Conservation (phyloP, 2,888 invertebrate genomes). For the Fabriciana adippe region DNA sequence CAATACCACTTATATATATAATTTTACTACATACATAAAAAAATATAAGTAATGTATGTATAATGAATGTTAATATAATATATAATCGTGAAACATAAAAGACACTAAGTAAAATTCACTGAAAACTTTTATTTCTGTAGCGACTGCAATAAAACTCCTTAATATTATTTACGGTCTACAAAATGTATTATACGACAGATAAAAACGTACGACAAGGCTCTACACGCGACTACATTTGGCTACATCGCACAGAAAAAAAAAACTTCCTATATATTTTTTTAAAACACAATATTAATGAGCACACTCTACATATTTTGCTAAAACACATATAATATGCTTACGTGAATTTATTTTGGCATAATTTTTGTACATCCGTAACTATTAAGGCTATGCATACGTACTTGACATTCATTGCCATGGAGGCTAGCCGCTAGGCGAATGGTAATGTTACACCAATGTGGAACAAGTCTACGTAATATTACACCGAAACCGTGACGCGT, state of each 20-base stretch:
- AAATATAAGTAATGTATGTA: too few species aligned
- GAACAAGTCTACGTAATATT: constrained; percentile 26
- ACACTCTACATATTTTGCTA: too few species aligned
- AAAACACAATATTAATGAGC: too few species aligned
- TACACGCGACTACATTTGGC: too few species aligned
- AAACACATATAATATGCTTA: too few species aligned
- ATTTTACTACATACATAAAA: too few species aligned
- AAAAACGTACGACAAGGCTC: not conserved
- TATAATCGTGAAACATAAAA: not conserved
- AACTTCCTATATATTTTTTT: too few species aligned
- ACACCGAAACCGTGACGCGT: constrained; percentile 30
- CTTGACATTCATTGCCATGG: constrained; percentile 26
- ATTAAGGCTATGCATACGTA: constrained; percentile 20
- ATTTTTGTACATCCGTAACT: constrained; percentile 13
- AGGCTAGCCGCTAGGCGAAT: constrained; percentile 16
- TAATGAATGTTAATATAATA: too few species aligned
- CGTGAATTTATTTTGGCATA: not conserved
- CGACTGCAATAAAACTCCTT: constrained; percentile 16
- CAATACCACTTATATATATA: too few species aligned
- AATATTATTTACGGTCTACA: constrained; percentile 9
- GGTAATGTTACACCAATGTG: constrained; percentile 30
- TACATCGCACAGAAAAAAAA: too few species aligned
- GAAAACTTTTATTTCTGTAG: constrained; percentile 14
- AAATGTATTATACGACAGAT: not conserved
- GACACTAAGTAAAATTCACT: constrained; percentile 6